Conservation (phyloP, 2,113 vertebrate genomes). For the Anarrhichthys ocellatus region DNA sequence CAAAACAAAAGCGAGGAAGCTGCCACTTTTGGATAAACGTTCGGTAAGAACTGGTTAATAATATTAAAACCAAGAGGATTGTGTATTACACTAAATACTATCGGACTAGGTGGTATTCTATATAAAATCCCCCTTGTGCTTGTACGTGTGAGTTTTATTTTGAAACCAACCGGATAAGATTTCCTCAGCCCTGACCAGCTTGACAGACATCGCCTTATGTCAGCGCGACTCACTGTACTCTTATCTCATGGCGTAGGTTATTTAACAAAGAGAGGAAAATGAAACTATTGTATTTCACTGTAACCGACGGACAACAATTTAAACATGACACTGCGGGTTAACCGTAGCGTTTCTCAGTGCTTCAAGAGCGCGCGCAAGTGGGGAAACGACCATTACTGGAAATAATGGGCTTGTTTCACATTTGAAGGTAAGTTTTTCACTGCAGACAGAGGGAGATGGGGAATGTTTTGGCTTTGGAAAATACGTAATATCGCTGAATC, state of each 20-base stretch:
- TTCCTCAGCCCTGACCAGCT: rapidly evolving
- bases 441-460: neutral
- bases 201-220: neutral
- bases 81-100: rapidly evolving
- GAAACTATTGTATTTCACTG: neutral
- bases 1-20: conserved; percentile 43
- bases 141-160: neutral
- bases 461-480: neutral
- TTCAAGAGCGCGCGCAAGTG: neutral
- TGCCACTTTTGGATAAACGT: neutral
- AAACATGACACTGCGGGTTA: neutral
- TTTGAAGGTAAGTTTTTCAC: conserved; percentile 41
- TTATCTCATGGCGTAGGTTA: neutral
- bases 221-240: neutral
- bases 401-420: conserved; percentile 1
- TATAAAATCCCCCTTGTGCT: too few relatives aligned
- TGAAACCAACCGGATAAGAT: neutral
- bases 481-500: neutral
- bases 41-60: neutral
- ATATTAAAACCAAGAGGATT: rapidly evolving
- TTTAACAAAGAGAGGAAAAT: conserved; percentile 26
- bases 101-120: neutral
- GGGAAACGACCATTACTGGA: neutral
- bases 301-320: neutral
- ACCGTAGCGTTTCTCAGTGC: too few relatives aligned